Evolutionary conservation across 2,888 invertebrate species (phyloP), one percentile per base, ranked within the genome.

Genomic region (Ommatoiulus sabulosus): DNA sequence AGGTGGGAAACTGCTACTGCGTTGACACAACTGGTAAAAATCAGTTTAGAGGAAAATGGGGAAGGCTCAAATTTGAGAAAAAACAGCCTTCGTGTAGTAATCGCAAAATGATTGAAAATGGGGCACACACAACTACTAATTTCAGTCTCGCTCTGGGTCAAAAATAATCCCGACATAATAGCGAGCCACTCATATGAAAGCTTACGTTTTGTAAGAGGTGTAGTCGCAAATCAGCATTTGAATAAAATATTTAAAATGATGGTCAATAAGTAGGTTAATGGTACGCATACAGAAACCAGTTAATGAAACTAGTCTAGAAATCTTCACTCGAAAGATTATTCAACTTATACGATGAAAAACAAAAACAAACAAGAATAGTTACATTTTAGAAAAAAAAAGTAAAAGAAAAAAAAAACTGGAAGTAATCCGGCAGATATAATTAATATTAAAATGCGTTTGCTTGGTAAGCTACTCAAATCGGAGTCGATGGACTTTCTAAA

Each of bases 231-330:
- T 80, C 80, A 35, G 80, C 80, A 80, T 80, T 80, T 80, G 80
- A 80, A 80, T 80, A 80, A 80, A 80, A 80, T 80, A 24, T 80
- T 80, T 80, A 80, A 80, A 52, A 84, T 84, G 44, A 86, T 86
- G 86, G 86, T 48, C 86, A 86, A 63, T 87, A 87, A 87, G 63
- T 87, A 52, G 87, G 87, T 87, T 87, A 87, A 87, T 87, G 43
- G 87, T 87, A 87, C 52, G 63, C 87, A 87, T 87, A 87, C 87
- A 87, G 87, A 87, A 87, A 86, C 52, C 24, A 87, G 87, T 87
- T 87, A 63, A 87, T 24, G 63, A 87, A 87, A 87, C 87, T 87
- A 20, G 86, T 86, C 86, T 87, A 57, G 48, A 87, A 87, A 87
- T 52, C 48, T 87, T 52, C 63, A 48, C 43, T 87, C 43, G n/a